Evolutionary conservation across 2,888 invertebrate species (phyloP).

Genomic region (Pemphredon lugubris): DNA sequence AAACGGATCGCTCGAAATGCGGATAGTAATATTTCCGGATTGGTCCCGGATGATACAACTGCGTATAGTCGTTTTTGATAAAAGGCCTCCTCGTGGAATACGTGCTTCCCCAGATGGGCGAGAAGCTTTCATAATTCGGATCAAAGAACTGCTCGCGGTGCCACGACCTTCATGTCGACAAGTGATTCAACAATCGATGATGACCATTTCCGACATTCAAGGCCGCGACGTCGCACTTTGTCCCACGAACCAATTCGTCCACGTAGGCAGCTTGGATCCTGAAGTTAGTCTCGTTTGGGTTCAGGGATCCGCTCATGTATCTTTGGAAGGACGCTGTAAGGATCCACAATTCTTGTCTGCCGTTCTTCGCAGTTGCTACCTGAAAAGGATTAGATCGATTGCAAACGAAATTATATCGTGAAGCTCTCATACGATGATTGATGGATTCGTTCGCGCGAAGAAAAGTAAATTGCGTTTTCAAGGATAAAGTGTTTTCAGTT

Average conservation of each 20-base stretch:
- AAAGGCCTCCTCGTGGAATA: background rate
- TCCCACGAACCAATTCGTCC: slow-evolving; percentile 83
- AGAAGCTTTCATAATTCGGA: background rate
- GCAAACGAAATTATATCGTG: background rate
- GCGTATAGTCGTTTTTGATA: background rate
- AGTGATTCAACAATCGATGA: background rate
- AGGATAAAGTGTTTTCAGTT: too few species aligned
- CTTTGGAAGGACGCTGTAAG: slow-evolving; percentile 74
- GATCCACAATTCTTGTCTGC: slow-evolving; percentile 74
- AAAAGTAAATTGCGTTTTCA: too few species aligned
- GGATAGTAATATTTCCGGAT: slow-evolving; percentile 6
- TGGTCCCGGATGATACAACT: background rate
- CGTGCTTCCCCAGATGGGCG: background rate
- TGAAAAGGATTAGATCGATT: slow-evolving; percentile 44
- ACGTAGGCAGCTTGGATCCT: slow-evolving; percentile 86
- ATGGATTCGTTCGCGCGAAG: too few species aligned
- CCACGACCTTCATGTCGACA: slow-evolving; percentile 63
- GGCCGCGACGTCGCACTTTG: slow-evolving; percentile 81
- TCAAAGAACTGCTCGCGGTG: slow-evolving; percentile 63
- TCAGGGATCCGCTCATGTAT: slow-evolving; percentile 70
- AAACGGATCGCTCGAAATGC: background rate
- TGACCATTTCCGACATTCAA: slow-evolving; percentile 21
- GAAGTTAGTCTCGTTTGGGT: slow-evolving; percentile 85
- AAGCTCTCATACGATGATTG: too few species aligned
- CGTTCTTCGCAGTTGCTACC: slow-evolving; percentile 61